Conservation (phyloP, 2,797 vertebrate genomes). For the Miichthys miiuy region DNA sequence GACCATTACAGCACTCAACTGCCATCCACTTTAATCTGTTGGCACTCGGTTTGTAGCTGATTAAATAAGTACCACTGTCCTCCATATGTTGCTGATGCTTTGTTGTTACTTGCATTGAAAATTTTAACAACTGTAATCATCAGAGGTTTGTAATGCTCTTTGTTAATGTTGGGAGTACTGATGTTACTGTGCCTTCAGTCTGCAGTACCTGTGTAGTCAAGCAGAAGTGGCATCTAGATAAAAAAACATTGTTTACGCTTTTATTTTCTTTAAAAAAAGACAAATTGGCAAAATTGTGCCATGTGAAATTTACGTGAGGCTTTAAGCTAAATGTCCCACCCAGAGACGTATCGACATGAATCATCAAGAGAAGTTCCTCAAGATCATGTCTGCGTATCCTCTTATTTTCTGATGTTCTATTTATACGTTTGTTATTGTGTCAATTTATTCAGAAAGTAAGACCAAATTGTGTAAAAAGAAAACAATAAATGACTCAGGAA, state of each 20-base stretch:
- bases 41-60: slow-evolving; percentile 59
- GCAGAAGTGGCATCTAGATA: slow-evolving; percentile 48
- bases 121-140: slow-evolving; percentile 39
- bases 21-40: slow-evolving; percentile 64
- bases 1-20: slow-evolving; percentile 69
- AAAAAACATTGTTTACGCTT: slow-evolving; percentile 16
- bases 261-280: background rate
- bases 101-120: slow-evolving; percentile 40
- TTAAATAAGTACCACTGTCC: slow-evolving; percentile 40
- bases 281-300: slow-evolving; percentile 31
- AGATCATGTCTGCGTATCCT: slow-evolving; percentile 30
- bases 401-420: slow-evolving; percentile 38
- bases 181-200: slow-evolving; percentile 82
- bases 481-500: slow-evolving; percentile 78
- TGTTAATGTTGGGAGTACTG: slow-evolving; percentile 54
- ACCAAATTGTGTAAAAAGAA: slow-evolving; percentile 66
- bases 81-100: slow-evolving; percentile 50
- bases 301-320: slow-evolving; percentile 54
- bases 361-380: background rate
- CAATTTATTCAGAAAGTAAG: slow-evolving; percentile 45
- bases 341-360: slow-evolving; percentile 12
- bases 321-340: slow-evolving; percentile 11
- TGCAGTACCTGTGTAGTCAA: slow-evolving; percentile 57
- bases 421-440: slow-evolving; percentile 59
- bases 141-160: slow-evolving; percentile 38